Conservation (phyloP, 2,888 invertebrate species). For the Heteromurus nitidus region DNA sequence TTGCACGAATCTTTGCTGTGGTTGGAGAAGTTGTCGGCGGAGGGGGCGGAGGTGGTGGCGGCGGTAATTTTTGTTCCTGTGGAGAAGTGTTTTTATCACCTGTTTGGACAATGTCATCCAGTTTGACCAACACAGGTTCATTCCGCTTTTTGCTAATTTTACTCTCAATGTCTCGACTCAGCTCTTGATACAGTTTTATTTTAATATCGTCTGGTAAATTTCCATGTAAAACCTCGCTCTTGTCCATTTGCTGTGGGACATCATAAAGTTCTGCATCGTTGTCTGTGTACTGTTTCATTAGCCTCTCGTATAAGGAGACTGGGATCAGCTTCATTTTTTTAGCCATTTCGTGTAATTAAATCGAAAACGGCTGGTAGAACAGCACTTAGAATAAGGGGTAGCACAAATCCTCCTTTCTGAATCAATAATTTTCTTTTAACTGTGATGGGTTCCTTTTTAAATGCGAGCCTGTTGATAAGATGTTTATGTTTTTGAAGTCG, state of each 20-base stretch:
- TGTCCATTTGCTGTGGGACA: no score
- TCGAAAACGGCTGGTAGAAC: neutral
- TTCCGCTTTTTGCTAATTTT: neutral
- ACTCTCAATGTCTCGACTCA: neutral
- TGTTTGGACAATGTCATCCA: neutral
- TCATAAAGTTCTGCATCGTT: neutral
- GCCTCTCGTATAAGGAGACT: neutral
- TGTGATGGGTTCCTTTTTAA: neutral
- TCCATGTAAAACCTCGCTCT: neutral
- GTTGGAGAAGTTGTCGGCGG: neutral
- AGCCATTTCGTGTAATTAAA: neutral
- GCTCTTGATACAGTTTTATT: slow-evolving; percentile 21
- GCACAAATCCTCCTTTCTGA: slow-evolving; percentile 25
- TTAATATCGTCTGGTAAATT: slow-evolving; percentile 38
- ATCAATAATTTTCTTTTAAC: neutral
- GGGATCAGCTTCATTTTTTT: slow-evolving; percentile 23
- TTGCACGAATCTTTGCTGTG: neutral
- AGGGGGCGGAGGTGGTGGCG: neutral
- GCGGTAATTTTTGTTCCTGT: no score
- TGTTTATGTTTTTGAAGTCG: neutral
- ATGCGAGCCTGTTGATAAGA: neutral
- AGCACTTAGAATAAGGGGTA: slow-evolving; percentile 12
- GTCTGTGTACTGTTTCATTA: neutral
- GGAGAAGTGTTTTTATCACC: neutral
- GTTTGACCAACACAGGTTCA: neutral